Percentiles rank a stretch among this genome's conserved stretches.
phyloP scores from a whole-genome alignment of 2,888 invertebrate genomes.

The Brenthis hecate region DNA sequence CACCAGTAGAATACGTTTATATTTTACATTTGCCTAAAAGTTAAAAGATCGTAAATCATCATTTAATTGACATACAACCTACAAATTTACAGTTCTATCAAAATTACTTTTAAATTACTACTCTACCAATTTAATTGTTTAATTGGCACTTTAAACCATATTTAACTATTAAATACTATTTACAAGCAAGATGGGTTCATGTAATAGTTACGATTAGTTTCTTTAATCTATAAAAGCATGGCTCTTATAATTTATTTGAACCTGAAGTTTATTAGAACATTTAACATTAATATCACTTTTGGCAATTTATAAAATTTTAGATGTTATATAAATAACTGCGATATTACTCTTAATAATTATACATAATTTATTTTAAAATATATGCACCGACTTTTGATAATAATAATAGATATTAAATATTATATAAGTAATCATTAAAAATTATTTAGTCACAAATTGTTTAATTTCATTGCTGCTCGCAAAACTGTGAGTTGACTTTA shows the following conservation, averaged over 20 bases:
- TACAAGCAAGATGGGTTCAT: slow-evolving; percentile 15
- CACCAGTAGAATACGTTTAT: not conserved
- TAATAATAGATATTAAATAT: no score
- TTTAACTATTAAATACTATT: slow-evolving; percentile 2
- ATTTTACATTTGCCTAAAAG: slow-evolving; percentile 2
- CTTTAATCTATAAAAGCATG: not conserved
- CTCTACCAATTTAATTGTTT: slow-evolving; percentile 1
- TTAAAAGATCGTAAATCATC: slow-evolving; percentile 8
- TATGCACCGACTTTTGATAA: not conserved
- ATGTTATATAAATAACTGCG: not conserved
- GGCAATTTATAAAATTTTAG: slow-evolving; percentile 37
- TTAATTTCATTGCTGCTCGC: no score
- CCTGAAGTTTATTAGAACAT: slow-evolving; percentile 18
- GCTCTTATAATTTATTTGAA: slow-evolving; percentile 30
- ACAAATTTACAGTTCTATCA: not conserved
- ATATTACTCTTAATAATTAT: not conserved
- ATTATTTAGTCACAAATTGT: no score
- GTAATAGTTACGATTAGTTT: not conserved
- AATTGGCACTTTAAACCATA: slow-evolving; percentile 26
- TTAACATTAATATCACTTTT: slow-evolving; percentile 70
- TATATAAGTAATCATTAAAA: no score
- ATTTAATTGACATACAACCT: slow-evolving; percentile 24
- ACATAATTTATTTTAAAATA: not conserved
- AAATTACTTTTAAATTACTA: not conserved
- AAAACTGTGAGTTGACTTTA: no score